Conservation (phyloP, 2,888 invertebrate species). For the Lepeophtheirus nordmannii region DNA sequence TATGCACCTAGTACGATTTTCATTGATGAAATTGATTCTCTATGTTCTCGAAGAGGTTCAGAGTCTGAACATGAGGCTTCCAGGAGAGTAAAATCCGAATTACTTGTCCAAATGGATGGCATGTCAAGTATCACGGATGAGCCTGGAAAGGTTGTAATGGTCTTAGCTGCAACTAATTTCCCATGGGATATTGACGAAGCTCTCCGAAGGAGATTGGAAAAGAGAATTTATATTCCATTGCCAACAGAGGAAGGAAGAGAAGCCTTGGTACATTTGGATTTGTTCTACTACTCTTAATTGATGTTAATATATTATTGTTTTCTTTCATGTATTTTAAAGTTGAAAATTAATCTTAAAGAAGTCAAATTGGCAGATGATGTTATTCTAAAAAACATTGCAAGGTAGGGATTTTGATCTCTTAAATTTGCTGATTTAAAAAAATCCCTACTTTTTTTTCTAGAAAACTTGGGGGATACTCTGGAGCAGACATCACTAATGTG, state of each 20-base stretch:
- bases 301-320: background rate
- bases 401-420: constrained; percentile 40
- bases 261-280: background rate
- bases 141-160: constrained; percentile 49
- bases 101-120: constrained; percentile 82
- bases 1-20: constrained; percentile 80
- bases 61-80: constrained; percentile 79
- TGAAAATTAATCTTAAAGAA: constrained; percentile 73
- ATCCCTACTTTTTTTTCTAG: constrained; percentile 34
- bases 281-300: background rate
- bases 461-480: constrained; percentile 61
- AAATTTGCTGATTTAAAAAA: too few relatives aligned
- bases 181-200: constrained; percentile 86
- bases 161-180: constrained; percentile 75
- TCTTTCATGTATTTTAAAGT: constrained; percentile 28
- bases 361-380: constrained; percentile 68
- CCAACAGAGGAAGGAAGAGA: constrained; percentile 41
- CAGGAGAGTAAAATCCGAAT: constrained; percentile 61
- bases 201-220: constrained; percentile 64
- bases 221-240: constrained; percentile 70
- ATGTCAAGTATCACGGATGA: constrained; percentile 45
- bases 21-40: constrained; percentile 73
- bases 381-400: constrained; percentile 63
- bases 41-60: constrained; percentile 63
- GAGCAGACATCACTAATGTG: constrained; percentile 74